phyloP scores from a whole-genome alignment of 2,797 vertebrate genomes.

The Alca torda region DNA sequence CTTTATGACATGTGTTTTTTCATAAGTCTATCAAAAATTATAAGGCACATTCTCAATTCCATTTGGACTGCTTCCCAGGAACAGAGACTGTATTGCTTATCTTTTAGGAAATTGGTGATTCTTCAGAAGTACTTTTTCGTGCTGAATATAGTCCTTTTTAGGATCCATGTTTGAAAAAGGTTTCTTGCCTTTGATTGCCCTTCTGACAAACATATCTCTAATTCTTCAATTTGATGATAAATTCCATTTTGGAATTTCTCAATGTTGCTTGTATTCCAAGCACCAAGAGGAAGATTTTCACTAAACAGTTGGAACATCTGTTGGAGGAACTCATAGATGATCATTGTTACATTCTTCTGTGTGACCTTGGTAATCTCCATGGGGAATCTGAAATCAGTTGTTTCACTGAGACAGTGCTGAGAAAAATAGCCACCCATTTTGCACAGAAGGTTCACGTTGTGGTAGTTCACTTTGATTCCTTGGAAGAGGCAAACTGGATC shows the following conservation, averaged over 20 bases:
- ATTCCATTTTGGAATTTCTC: conserved; percentile 44
- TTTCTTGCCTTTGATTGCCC: not conserved
- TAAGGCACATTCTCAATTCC: conserved; percentile 60
- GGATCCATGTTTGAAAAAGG: not conserved
- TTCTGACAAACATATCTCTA: conserved; percentile 42
- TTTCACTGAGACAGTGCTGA: conserved; percentile 29
- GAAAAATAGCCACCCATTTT: conserved; percentile 14
- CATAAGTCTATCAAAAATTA: conserved; percentile 33
- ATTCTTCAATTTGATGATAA: conserved; percentile 17
- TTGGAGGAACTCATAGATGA: conserved; percentile 22
- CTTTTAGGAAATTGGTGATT: conserved; percentile 57
- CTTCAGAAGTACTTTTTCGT: conserved; percentile 67
- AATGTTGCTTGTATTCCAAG: not conserved
- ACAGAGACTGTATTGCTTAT: conserved; percentile 60
- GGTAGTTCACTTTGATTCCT: not conserved
- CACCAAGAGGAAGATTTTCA: not conserved
- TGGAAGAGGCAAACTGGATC: conserved; percentile 30
- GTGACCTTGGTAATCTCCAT: not conserved
- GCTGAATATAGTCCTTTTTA: not conserved
- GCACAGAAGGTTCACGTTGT: conserved; percentile 15
- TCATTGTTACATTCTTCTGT: not conserved
- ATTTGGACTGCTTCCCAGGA: conserved; percentile 57
- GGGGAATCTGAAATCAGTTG: conserved; percentile 54
- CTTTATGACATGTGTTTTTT: not conserved
- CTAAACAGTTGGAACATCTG: conserved; percentile 55